Conservation (phyloP, 2,888 invertebrate species). For the Drosophila prostipennis region DNA sequence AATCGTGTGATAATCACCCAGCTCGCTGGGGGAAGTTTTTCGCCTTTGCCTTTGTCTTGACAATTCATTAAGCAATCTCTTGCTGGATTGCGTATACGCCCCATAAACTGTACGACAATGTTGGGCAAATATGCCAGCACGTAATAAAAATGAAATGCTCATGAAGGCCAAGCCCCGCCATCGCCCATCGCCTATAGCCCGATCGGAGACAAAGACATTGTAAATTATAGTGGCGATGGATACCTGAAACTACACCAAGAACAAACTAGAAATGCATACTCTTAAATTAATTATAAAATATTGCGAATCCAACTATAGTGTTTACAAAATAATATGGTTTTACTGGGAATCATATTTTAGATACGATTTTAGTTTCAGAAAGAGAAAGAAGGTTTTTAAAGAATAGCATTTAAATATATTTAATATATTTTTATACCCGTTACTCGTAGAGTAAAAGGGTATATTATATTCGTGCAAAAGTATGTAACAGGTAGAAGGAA, state of each 20-base stretch:
- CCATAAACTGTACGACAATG: conserved; percentile 70
- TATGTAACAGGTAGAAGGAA: too few relatives aligned
- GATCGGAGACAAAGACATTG: conserved; percentile 55
- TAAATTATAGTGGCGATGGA: conserved; percentile 37
- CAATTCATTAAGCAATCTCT: conserved; percentile 42
- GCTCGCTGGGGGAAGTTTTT: neutral
- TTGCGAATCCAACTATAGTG: too few relatives aligned
- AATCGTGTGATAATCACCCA: conserved; percentile 26
- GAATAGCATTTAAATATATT: too few relatives aligned
- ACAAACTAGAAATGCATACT: neutral
- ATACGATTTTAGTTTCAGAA: too few relatives aligned
- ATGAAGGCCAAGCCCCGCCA: conserved; percentile 50
- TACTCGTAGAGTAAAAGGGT: too few relatives aligned
- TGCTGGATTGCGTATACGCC: conserved; percentile 73
- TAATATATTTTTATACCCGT: too few relatives aligned
- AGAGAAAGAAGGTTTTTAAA: too few relatives aligned
- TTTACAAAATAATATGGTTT: neutral
- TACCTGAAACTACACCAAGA: conserved; percentile 48
- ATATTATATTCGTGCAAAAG: too few relatives aligned
- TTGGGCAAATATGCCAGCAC: conserved; percentile 55
- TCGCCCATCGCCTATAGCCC: conserved; percentile 1
- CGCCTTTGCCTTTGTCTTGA: conserved; percentile 25
- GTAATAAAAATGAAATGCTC: conserved; percentile 69
- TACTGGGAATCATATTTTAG: too few relatives aligned
- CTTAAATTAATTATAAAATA: neutral